Percentiles rank a stretch among this genome's conserved stretches.
phyloP scores from a whole-genome alignment of 2,113 vertebrate species.

The Megalops atlanticus region DNA sequence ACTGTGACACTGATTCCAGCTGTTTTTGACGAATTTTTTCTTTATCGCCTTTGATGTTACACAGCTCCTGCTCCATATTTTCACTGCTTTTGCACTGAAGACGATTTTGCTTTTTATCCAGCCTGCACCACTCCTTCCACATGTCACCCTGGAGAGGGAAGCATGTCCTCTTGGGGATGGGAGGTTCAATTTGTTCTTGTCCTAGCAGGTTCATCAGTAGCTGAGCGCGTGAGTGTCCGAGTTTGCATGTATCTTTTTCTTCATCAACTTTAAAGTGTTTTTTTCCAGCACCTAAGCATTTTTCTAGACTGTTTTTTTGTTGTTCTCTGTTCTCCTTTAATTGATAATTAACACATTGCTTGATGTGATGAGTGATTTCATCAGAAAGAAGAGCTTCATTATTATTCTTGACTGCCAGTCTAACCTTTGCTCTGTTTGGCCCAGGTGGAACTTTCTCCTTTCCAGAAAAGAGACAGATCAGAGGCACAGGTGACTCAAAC shows the following conservation, averaged over 20 bases:
- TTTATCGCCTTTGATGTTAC: slow-evolving; percentile 54
- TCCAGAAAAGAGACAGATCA: slow-evolving; percentile 51
- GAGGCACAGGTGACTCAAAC: slow-evolving; percentile 29
- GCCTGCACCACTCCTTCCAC: slow-evolving; percentile 54
- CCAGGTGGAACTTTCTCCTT: slow-evolving; percentile 3
- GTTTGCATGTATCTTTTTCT: neutral
- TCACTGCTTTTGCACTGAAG: slow-evolving; percentile 50
- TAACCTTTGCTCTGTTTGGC: slow-evolving; percentile 18
- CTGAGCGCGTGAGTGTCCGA: neutral
- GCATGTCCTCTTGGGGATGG: no score
- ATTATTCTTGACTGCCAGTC: slow-evolving; percentile 31
- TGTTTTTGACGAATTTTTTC: slow-evolving; percentile 39
- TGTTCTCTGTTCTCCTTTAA: no score
- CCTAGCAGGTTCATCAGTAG: neutral
- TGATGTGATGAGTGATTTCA: slow-evolving; percentile 14
- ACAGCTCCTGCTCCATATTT: slow-evolving; percentile 57
- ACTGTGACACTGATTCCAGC: slow-evolving; percentile 23
- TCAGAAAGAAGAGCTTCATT: neutral
- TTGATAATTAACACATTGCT: no score
- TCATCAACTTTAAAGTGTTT: neutral
- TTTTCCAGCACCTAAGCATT: neutral
- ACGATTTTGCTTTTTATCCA: slow-evolving; percentile 56
- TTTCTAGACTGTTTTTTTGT: neutral
- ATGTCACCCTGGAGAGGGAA: slow-evolving; percentile 55
- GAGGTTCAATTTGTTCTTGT: neutral